phyloP scores from a whole-genome alignment of 1,140 invertebrate genomes.

The Diorhabda sublineata region DNA sequence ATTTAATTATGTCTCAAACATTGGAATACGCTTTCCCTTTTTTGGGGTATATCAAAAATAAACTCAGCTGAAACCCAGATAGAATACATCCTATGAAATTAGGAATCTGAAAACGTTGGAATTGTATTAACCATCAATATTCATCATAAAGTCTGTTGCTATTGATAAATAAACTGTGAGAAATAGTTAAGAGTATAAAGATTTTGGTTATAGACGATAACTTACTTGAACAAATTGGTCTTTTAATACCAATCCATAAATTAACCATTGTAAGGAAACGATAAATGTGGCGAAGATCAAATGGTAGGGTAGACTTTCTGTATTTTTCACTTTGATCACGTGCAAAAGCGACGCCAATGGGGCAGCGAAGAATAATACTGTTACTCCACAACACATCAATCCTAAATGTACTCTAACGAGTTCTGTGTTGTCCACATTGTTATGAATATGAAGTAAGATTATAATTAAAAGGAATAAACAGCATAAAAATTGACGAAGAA shows the following conservation, averaged over 20 bases:
- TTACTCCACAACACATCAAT: conserved; percentile 64
- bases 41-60: conserved; percentile 67
- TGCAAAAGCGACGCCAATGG: conserved; percentile 72
- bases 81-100: conserved; percentile 55
- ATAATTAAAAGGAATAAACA: conserved; percentile 26
- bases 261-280: conserved; percentile 69
- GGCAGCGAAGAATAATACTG: conserved; percentile 72
- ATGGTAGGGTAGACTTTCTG: conserved; percentile 74
- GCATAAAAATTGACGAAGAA: conserved; percentile 29
- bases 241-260: conserved; percentile 66
- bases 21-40: conserved; percentile 20
- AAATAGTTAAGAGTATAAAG: no score
- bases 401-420: conserved; percentile 42
- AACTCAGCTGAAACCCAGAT: conserved; percentile 61
- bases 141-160: no score
- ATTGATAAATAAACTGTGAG: no score
- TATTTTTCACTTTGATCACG: conserved; percentile 68
- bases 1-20: neutral
- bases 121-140: no score
- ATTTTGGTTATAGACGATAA: conserved; percentile 11
- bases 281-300: conserved; percentile 72
- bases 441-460: conserved; percentile 32
- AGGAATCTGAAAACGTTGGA: conserved; percentile 20
- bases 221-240: conserved; percentile 69
- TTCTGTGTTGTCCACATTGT: conserved; percentile 19